Percentiles rank a stretch among this genome's conserved stretches.
These are phyloP conservation scores for Amphiduros pacificus DNA, from an alignment of 2,888 invertebrate genomes.

Conservation along the genomic window DNA sequence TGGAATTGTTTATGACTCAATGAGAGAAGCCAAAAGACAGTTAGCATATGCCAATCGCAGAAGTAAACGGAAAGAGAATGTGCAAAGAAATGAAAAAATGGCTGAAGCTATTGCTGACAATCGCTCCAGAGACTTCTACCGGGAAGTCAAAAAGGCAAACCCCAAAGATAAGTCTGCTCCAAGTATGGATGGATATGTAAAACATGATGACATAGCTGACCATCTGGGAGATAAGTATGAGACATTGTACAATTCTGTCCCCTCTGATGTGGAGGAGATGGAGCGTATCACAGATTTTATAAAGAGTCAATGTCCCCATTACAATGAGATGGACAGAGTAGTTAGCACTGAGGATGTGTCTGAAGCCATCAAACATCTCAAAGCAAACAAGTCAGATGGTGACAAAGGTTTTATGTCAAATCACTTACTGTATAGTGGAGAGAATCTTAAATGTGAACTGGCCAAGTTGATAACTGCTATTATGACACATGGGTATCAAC, in stretches of 20 bases:
- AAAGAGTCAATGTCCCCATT: not conserved
- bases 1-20: not conserved
- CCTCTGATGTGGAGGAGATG: not conserved
- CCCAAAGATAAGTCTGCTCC: not conserved
- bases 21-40: not conserved
- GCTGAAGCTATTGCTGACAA: not conserved
- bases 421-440: not conserved
- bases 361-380: not conserved
- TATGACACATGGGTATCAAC: slow-evolving; percentile 2
- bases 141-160: not conserved
- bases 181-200: not conserved
- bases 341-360: not conserved
- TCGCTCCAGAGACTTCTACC: not conserved
- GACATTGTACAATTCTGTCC: not conserved
- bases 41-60: not conserved
- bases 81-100: not conserved
- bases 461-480: not conserved
- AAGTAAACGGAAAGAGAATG: not conserved
- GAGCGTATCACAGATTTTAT: not conserved
- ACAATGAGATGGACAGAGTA: not conserved
- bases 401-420: not conserved
- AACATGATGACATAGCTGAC: not conserved
- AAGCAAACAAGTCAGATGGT: not conserved
- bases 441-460: not conserved
- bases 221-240: not conserved